These are phyloP conservation scores for Anabacerthia variegaticeps DNA, from an alignment of 2,797 vertebrate genomes.

Conservation along the genomic window DNA sequence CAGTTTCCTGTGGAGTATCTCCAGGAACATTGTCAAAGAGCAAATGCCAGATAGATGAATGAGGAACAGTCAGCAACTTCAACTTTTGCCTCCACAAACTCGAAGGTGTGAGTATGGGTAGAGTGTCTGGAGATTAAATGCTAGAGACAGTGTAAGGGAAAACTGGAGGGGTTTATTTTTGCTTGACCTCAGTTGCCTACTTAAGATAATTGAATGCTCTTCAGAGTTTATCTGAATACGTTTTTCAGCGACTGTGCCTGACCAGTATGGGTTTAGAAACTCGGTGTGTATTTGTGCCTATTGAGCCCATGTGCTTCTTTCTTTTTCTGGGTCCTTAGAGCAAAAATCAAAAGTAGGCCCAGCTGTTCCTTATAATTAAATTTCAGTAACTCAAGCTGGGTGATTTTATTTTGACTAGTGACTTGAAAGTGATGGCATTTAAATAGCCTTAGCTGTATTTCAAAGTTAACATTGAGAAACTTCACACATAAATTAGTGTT, in stretches of 20 bases:
- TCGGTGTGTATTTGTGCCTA: neutral
- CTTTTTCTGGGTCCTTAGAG: neutral
- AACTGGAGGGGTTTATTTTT: neutral
- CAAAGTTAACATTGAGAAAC: slow-evolving; percentile 58
- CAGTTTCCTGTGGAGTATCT: neutral
- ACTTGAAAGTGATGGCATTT: slow-evolving; percentile 61
- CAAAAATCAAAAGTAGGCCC: slow-evolving; percentile 48
- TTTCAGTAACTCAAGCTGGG: slow-evolving; percentile 31
- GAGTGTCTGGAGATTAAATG: neutral
- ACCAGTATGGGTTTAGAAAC: neutral
- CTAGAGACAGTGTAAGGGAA: neutral
- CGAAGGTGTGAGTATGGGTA: neutral
- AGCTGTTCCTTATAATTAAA: slow-evolving; percentile 64
- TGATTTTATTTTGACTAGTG: slow-evolving; percentile 61
- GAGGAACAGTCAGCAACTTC: neutral
- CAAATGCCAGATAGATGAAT: neutral
- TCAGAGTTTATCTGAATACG: neutral
- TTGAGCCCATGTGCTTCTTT: neutral
- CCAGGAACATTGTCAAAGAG: neutral
- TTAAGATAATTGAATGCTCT: neutral
- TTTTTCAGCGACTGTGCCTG: neutral
- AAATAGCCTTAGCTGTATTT: slow-evolving; percentile 51
- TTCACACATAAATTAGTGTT: slow-evolving; percentile 44
- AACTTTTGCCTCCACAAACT: neutral
- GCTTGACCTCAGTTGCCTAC: neutral